phyloP scores from a whole-genome alignment of 2,888 invertebrate species.

The Lamproptera curius region DNA sequence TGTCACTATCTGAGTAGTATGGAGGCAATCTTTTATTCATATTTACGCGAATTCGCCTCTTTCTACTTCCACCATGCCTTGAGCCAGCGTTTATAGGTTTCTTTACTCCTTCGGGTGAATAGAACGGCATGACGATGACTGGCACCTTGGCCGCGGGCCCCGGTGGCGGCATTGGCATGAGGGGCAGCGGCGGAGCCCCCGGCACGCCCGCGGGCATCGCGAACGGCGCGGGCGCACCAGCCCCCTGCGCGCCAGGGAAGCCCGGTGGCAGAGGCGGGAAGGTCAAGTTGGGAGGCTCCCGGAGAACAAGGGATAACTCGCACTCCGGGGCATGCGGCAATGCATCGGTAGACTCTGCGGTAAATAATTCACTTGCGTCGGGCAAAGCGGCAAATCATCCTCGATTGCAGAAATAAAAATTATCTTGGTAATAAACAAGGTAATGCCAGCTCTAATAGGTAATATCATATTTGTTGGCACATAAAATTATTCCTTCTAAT shows the following conservation, averaged over 20 bases:
- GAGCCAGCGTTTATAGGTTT: background rate
- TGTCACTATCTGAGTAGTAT: slow-evolving; percentile 28
- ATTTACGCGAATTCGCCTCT: slow-evolving; percentile 24
- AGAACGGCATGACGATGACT: slow-evolving; percentile 70
- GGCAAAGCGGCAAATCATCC: slow-evolving; percentile 56
- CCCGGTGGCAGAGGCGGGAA: slow-evolving; percentile 30
- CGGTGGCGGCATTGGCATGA: slow-evolving; percentile 26
- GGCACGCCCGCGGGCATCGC: slow-evolving; percentile 26
- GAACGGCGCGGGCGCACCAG: slow-evolving; percentile 11
- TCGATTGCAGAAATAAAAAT: slow-evolving; percentile 32
- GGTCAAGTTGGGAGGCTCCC: slow-evolving; percentile 7
- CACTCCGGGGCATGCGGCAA: slow-evolving; percentile 53
- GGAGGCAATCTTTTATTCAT: slow-evolving; percentile 23
- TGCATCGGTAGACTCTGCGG: slow-evolving; percentile 68
- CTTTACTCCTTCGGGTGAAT: slow-evolving; percentile 49
- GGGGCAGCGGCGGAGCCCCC: too few species aligned
- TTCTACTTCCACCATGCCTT: slow-evolving; percentile 18
- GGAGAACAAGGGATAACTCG: slow-evolving; percentile 29
- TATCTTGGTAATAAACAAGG: slow-evolving; percentile 28
- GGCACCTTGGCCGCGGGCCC: slow-evolving; percentile 54
- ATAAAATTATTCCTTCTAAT: too few species aligned
- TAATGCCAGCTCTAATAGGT: slow-evolving; percentile 27
- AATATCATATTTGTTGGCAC: slow-evolving; percentile 37
- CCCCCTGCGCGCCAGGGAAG: slow-evolving; percentile 29
- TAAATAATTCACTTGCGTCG: slow-evolving; percentile 51